Evolutionary conservation across 2,113 vertebrate species (phyloP), one percentile per base, ranked within the genome.

Genomic region (Oncorhynchus nerka): DNA sequence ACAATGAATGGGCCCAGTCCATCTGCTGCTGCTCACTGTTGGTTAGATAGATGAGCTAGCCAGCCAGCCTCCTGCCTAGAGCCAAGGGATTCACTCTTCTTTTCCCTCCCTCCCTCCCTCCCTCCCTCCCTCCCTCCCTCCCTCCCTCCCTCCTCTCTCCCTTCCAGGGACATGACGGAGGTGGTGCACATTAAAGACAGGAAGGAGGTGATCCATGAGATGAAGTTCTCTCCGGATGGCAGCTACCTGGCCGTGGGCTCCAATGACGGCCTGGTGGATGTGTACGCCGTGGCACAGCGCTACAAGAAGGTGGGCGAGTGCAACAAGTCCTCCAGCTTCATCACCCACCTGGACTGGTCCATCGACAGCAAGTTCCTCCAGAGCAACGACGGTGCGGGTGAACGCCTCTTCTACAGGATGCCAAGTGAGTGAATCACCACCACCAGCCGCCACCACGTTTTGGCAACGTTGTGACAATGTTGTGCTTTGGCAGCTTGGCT

Each of bases 231-330:
- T 45, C 96, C 95, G 0, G 96, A 97, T 22, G 95, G 95, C 28
- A 94, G 93, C 81, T 96, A 95, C 79, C 93, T 97, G 26, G 95
- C 95, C 0, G 96, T 96, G 83, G 95, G 95, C 48, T 97, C 95
- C 61, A 96, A 96, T 0, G 95, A 97, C 1, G 94, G 95, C 16
- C 92, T 92, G 0, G 95, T 97, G 69, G 95, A 97, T 51, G 68
- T 96, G 81, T 97, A 97, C 0, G 94, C 95, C 0, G 94, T 96
- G 6, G 92, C 93, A n/a, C 96, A 97, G 85, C 83, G 96, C 2
- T 97, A 96, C 79, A 97, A 97, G 85, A 97, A 97, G 79, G 96
- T 72, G 68, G 96, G 96, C 73, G 96, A 97, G 72, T 97, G 96
- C 86, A 96, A 59, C 89, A 95, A 93, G 75, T 97, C 96, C 19